Base-by-base conservation (phyloP, 2,797 vertebrate species). In the Centropyge bicolor region DNA sequence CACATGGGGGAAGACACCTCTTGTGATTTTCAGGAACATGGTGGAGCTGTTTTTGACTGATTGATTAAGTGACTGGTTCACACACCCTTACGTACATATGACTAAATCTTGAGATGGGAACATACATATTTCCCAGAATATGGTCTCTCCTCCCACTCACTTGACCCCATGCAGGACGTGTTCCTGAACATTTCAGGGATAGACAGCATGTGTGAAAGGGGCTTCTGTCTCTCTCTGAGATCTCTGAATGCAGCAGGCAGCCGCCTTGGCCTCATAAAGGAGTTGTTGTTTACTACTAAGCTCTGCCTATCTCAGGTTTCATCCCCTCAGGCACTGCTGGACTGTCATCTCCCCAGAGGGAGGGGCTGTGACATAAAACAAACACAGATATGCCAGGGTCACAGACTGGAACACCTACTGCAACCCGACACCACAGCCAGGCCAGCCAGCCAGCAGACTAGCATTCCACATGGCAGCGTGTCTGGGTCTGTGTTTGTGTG, bases 291-390 rank as follows among this genome's bases (percentile, higher is more conserved):
- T 92, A 92, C 89, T 91, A 82, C 86, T 52, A 67, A 88, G 90
- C 90, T 82, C 83, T 83, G 82, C 84, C 87, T 76, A 65, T 88
- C 92, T 94, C 91, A 91, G 92, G 90, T 94, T 94, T 91, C 93
- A 91, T 27, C 89, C 91, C 91, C 92, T 78, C 85, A 70, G 92
- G 92, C 91, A 31, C 81, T 66, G 82, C 86, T 76, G 88, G 91
- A 92, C 90, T 87, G 90, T 89, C 92, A 84, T 90, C 86, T 88
- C 90, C 85, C 89, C 66, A 31, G 86, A 89, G 91, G 93, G 93
- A 92, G 92, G 91, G 88, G 89, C 89, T 68, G 89, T 71, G 90
- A 92, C 89, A 89, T 87, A 93, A 91, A 93, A 93, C 91, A 94
- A 94, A 93, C 92, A 93, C 74, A 91, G 88, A 92, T 91, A 91